Conservation (phyloP, 2,888 invertebrate species). For the Drosophila macrospina region DNA sequence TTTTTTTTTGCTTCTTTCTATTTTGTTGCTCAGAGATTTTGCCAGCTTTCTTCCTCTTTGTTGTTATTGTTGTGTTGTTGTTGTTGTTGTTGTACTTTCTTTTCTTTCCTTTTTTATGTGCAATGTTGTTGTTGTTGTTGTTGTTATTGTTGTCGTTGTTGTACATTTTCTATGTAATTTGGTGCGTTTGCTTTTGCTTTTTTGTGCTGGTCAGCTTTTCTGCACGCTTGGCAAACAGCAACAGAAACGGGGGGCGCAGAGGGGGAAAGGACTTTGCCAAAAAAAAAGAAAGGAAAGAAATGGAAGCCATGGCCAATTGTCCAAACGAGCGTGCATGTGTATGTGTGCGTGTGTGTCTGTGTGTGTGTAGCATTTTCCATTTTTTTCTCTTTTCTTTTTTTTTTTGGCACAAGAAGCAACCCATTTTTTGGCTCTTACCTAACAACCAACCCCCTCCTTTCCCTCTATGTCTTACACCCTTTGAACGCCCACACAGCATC, state of each 20-base stretch:
- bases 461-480: constrained; percentile 11
- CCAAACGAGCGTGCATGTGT: constrained; percentile 49
- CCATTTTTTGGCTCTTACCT: constrained; percentile 56
- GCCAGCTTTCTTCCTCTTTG: constrained; percentile 43
- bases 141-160: constrained; percentile 48
- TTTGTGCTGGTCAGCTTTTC: constrained; percentile 81
- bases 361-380: constrained; percentile 52
- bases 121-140: constrained; percentile 33
- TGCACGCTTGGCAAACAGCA: constrained; percentile 71
- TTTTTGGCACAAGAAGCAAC: constrained; percentile 45
- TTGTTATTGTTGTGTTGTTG: constrained; percentile 7
- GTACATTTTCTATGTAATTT: constrained; percentile 76
- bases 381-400: constrained; percentile 53
- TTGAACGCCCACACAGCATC: constrained; percentile 41
- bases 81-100: constrained; percentile 14
- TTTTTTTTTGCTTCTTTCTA: constrained; percentile 7
- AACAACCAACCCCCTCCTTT: constrained; percentile 29
- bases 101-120: constrained; percentile 55
- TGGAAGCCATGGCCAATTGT: constrained; percentile 69
- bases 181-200: constrained; percentile 67
- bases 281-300: constrained; percentile 18
- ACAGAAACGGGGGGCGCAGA: background rate
- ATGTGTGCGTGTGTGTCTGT: constrained; percentile 31
- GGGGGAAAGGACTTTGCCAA: constrained; percentile 17
- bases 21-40: constrained; percentile 63